Conservation (phyloP, 2,797 vertebrate genomes). For the Mionectes olivaceus region DNA sequence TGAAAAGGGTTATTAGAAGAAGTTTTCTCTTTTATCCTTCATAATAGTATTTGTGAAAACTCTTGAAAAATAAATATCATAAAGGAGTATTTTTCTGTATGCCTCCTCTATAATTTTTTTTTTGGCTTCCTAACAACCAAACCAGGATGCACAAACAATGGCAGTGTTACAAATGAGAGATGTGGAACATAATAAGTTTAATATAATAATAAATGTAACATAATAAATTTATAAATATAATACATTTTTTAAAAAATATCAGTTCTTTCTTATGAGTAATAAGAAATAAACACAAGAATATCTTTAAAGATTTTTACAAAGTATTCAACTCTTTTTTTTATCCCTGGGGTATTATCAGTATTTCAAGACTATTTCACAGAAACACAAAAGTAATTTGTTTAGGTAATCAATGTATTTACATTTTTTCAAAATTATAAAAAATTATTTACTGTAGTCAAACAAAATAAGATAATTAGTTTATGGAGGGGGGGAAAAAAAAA, state of each 20-base stretch:
- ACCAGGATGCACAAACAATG: not conserved
- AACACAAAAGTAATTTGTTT: not conserved
- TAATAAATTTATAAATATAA: not conserved
- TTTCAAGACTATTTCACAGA: not conserved
- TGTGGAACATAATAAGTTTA: not conserved
- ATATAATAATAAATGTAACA: no score
- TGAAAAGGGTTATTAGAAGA: not conserved
- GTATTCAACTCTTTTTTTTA: not conserved
- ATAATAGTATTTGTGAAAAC: not conserved
- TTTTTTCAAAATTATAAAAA: not conserved
- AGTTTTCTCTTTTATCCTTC: not conserved
- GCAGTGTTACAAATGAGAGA: not conserved
- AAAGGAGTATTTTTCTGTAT: not conserved
- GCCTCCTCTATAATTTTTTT: not conserved
- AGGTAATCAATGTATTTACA: not conserved
- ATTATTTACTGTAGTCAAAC: not conserved
- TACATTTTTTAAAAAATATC: not conserved
- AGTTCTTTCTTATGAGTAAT: not conserved
- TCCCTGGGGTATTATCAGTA: not conserved
- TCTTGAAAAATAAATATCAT: not conserved
- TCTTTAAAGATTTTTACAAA: not conserved
- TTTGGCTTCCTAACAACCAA: not conserved
- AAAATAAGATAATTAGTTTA: not conserved
- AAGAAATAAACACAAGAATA: not conserved
- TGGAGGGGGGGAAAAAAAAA: not conserved